Evolutionary conservation across 2,888 invertebrate genomes (phyloP), one percentile per base, ranked within the genome.

Genomic region (Cheilosia pagana): DNA sequence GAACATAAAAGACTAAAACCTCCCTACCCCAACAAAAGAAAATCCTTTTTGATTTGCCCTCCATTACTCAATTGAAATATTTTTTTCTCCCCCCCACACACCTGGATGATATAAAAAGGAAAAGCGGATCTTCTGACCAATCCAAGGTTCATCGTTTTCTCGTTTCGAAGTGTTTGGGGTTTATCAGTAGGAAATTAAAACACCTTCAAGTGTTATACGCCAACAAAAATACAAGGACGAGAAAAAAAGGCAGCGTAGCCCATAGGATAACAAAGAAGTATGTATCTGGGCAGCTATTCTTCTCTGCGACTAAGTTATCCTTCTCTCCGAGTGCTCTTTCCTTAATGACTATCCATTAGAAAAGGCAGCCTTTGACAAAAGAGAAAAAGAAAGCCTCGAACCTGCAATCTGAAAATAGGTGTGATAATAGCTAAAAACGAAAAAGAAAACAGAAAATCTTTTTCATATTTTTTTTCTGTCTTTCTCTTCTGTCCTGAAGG

Each of bases 111-210:
- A n/a, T 48, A 52, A 72, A 65, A 65, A 43, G 55, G 12, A 53
- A 55, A 52, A 71, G 23, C 14, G 50, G 55, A 72, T 78, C 60
- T 67, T 72, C 68, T 78, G 77, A 77, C 82, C 77, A 72, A 62
- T 82, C 21, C 39, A 59, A 77, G 82, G 41, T 67, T 77, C 60
- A 55, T 6, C 52, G 23, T 39, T 14, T 28, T 45, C 35, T 50
- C 55, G 8, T 28, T 48, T 63, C 52, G 65, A 21, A 59, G 59
- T 53, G 50, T 28, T 39, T 65, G 35, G 53, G 57, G 31, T 45
- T 53, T 72, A 74, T 67, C 39, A 53, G 41, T 79, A 16, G 67
- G 74, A 81, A 75, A 70, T 75, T 70, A 48, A 72, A 72, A 72
- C 62, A 52, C 52, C 62, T 60, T 52, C 19, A 60, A 72, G 52